Evolutionary conservation across 1,140 invertebrate genomes (phyloP), one percentile per base, ranked within the genome.

Genomic region (Meloidogyne chitwoodi): DNA sequence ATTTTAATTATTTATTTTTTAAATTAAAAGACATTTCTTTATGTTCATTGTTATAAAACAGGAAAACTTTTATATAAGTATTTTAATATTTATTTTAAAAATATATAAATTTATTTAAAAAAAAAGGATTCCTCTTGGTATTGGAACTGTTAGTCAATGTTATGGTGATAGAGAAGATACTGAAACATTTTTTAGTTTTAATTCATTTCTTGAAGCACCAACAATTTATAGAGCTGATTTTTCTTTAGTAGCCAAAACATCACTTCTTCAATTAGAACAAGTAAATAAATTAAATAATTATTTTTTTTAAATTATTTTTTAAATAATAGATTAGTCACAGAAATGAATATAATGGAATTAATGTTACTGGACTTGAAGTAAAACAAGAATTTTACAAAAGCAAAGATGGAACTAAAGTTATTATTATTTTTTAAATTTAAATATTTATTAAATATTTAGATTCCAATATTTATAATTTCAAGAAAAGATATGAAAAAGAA

Each of bases 401-500:
- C 87, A 95, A 94, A 89, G 96, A 98, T 89, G 93, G 93, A 72
- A 96, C 94, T 1, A 92, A 93, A 89, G 91, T 67, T 26, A 67
- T 64, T 69, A 2, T 70, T 66, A 22, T 26, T 29, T 68, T 11
- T 68, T n/a, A n/a, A n/a, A 27, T 68, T 26, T 24, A 76, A 29
- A 24, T 75, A 27, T 24, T 16, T 24, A 12, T 19, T 29, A 12
- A 26, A 61, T 24, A 27, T 73, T 68, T 41, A 74, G 44, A 27
- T 99, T 80, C 96, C 96, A 3, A 98, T 99, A 95, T 99, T 98
- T 88, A 92, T 98, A 79, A 91, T 96, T 34, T 91, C 92, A 78
- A 92, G 91, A 85, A 93, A 93, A 89, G 92, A 92, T 88, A 84
- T 90, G 11, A 65, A 84, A 41, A 80, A 84, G 72, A 91, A 94